Percentiles rank a stretch among this genome's conserved stretches.
Evolutionary conservation across 2,113 vertebrate species (phyloP).

Genomic region (Mirounga angustirostris): DNA sequence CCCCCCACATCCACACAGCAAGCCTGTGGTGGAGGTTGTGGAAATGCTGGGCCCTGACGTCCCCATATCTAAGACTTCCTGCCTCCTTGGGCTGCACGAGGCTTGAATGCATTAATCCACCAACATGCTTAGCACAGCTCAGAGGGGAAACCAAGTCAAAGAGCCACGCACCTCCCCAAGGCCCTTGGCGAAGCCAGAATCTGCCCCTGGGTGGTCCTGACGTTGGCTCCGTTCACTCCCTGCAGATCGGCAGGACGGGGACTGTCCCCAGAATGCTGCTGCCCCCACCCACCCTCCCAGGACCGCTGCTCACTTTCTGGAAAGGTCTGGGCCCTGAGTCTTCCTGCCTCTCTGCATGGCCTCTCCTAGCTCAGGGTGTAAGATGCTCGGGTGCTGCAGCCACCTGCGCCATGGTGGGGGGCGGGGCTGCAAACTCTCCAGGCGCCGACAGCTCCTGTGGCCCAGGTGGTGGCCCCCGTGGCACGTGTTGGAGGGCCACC

Average conservation of each 20-base stretch:
- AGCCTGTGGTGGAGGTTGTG: neutral
- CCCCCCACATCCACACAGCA: neutral
- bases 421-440: neutral
- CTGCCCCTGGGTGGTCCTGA: fast-evolving
- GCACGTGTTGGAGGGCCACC: fast-evolving
- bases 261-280: neutral
- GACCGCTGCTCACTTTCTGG: neutral
- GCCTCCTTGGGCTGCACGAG: neutral
- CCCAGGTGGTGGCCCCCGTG: too few relatives aligned
- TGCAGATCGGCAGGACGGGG: neutral
- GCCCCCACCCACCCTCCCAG: neutral
- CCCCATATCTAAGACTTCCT: neutral
- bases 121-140: neutral
- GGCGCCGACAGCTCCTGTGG: neutral
- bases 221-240: neutral
- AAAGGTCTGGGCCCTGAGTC: neutral
- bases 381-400: fast-evolving
- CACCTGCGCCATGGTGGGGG: neutral
- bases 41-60: neutral
- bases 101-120: fast-evolving
- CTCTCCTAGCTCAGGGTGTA: neutral
- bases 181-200: neutral
- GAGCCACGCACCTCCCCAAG: neutral
- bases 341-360: neutral
- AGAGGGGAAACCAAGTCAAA: neutral